Evolutionary conservation across 2,888 invertebrate genomes (phyloP).

Genomic region (Emesis furor): DNA sequence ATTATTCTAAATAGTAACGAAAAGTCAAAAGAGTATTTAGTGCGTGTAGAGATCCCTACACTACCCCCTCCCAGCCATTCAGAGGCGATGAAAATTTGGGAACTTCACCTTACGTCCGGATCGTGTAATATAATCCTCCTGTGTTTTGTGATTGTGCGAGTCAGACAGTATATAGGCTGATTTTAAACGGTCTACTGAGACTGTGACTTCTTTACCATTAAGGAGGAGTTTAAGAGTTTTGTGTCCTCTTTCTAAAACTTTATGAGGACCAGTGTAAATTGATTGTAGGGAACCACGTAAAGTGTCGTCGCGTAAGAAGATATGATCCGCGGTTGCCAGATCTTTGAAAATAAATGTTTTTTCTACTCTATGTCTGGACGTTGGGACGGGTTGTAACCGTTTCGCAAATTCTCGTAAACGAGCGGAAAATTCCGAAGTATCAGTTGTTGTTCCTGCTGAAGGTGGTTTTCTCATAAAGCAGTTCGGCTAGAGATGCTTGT

Average conservation of each 20-base stretch:
- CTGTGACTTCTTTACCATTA: constrained; percentile 39
- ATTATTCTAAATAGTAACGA: no score
- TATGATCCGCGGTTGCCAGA: constrained; percentile 49
- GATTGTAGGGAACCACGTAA: constrained; percentile 9
- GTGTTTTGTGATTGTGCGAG: not conserved
- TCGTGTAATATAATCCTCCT: not conserved
- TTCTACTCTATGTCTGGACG: no score
- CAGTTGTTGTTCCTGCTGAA: no score
- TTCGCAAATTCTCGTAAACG: no score
- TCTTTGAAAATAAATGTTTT: not conserved
- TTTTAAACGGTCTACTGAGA: constrained; percentile 69
- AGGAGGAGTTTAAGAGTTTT: constrained; percentile 49
- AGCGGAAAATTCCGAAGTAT: no score
- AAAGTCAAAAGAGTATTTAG: no score
- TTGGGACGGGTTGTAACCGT: no score
- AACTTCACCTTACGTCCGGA: constrained; percentile 1
- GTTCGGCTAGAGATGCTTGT: no score
- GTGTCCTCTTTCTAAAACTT: constrained; percentile 43
- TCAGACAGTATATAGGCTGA: constrained; percentile 61
- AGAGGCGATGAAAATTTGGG: not conserved
- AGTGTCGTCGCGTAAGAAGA: constrained; percentile 65
- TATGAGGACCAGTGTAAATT: constrained; percentile 54
- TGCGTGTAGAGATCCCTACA: no score
- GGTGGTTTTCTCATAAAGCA: no score
- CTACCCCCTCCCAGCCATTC: constrained; percentile 18